These are phyloP conservation scores for Pipistrellus pygmaeus DNA, from an alignment of 2,797 vertebrate species.

Conservation along the genomic window DNA sequence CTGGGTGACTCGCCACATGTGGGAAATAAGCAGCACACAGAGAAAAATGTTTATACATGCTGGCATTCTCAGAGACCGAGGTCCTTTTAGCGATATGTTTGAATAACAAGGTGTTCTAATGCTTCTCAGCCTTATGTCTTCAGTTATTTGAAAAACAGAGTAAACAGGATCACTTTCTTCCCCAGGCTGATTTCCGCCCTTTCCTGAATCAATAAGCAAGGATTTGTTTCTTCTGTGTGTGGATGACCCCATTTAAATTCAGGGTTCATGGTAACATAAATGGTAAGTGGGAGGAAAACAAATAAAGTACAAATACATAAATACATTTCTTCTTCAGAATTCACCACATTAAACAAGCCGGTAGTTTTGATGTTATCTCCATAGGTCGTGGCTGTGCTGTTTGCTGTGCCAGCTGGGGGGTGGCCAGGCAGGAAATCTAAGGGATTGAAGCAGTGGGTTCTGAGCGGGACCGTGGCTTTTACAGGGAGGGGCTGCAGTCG, in stretches of 20 bases:
- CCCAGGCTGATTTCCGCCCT: slow-evolving; percentile 72
- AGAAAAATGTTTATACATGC: background rate
- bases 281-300: slow-evolving; percentile 82
- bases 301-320: slow-evolving; percentile 80
- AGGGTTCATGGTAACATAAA: slow-evolving; percentile 78
- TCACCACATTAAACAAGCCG: slow-evolving; percentile 80
- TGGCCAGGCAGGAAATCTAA: slow-evolving; percentile 59
- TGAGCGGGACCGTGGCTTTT: background rate
- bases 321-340: slow-evolving; percentile 77
- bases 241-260: slow-evolving; percentile 60
- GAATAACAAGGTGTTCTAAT: slow-evolving; percentile 43
- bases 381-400: slow-evolving; percentile 36
- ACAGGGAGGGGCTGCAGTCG: fast-evolving
- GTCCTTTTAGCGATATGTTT: background rate
- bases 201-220: slow-evolving; percentile 79
- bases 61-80: background rate
- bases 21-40: background rate
- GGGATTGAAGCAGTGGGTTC: background rate
- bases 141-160: slow-evolving; percentile 71
- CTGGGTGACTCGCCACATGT: background rate
- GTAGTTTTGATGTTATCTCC: slow-evolving; percentile 72
- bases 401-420: slow-evolving; percentile 49
- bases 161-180: slow-evolving; percentile 75
- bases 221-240: slow-evolving; percentile 73
- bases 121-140: slow-evolving; percentile 66